phyloP scores from a whole-genome alignment of 2,113 vertebrate species.

The Globicephala melas region DNA sequence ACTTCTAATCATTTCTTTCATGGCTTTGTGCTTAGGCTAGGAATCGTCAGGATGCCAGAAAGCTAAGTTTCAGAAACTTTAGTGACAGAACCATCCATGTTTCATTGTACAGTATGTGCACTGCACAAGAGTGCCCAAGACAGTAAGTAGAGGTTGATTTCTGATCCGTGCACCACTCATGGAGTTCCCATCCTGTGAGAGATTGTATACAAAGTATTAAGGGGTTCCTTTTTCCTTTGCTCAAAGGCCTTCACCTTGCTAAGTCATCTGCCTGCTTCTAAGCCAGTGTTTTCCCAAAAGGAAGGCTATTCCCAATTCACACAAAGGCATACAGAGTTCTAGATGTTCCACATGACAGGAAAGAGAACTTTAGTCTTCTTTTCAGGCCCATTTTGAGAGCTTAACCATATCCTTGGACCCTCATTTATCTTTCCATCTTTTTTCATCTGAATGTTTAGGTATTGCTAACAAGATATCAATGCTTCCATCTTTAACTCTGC shows the following conservation, averaged over 20 bases:
- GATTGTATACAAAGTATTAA: not conserved
- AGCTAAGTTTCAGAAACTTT: not conserved
- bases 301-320: not conserved
- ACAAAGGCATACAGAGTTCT: not conserved
- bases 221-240: not conserved
- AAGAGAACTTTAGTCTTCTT: not conserved
- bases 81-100: not conserved
- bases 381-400: not conserved
- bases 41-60: not conserved
- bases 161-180: not conserved
- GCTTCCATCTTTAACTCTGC: not conserved
- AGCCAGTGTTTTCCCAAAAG: not conserved
- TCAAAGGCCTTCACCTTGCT: not conserved
- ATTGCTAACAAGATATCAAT: not conserved
- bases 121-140: not conserved
- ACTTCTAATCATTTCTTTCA: not conserved
- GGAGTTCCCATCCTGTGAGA: not conserved
- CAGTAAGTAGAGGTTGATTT: not conserved
- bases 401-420: not conserved
- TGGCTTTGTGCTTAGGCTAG: not conserved
- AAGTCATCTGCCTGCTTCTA: not conserved
- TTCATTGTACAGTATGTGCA: not conserved
- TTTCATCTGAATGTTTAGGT: not conserved
- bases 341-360: not conserved
- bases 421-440: not conserved